A percentile compares a stretch with the other conserved stretches of the same genome.
phyloP scores from a whole-genome alignment of 1,140 invertebrate species.

The Gyrodactylus salaris region DNA sequence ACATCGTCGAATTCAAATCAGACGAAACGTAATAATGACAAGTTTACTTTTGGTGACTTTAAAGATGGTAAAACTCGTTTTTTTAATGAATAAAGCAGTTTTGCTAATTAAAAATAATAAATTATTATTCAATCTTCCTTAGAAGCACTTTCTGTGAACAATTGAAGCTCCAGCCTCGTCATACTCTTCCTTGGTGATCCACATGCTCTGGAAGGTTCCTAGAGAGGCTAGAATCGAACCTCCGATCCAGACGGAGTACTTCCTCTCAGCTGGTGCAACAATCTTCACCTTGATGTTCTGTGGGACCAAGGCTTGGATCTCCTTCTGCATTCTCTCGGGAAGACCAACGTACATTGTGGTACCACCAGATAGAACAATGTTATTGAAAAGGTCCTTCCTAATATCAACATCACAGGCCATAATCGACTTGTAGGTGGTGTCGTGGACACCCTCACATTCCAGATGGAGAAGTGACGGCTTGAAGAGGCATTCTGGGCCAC shows the following conservation, averaged over 20 bases:
- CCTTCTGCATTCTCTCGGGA: neutral
- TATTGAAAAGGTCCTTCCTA: neutral
- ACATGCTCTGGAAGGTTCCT: conserved; percentile 24
- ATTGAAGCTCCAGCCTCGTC: conserved; percentile 55
- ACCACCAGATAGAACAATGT: neutral
- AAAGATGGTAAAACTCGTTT: no score
- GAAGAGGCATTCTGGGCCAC: conserved; percentile 73
- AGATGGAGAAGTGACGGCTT: neutral
- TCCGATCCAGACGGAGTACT: no score
- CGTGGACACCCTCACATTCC: neutral
- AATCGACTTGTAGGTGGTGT: neutral
- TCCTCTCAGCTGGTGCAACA: neutral
- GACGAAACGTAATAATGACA: no score
- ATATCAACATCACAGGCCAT: neutral
- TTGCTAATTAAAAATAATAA: no score
- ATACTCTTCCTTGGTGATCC: conserved; percentile 64
- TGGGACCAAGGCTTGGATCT: neutral
- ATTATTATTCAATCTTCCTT: conserved; percentile 22
- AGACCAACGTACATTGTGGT: neutral
- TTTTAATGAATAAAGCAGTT: no score
- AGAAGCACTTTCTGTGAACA: conserved; percentile 73
- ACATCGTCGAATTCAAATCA: no score
- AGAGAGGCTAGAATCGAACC: no score
- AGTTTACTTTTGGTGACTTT: no score
- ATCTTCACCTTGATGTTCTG: neutral